Evolutionary conservation across 2,113 vertebrate species (phyloP).

Genomic region (Silurus meridionalis): DNA sequence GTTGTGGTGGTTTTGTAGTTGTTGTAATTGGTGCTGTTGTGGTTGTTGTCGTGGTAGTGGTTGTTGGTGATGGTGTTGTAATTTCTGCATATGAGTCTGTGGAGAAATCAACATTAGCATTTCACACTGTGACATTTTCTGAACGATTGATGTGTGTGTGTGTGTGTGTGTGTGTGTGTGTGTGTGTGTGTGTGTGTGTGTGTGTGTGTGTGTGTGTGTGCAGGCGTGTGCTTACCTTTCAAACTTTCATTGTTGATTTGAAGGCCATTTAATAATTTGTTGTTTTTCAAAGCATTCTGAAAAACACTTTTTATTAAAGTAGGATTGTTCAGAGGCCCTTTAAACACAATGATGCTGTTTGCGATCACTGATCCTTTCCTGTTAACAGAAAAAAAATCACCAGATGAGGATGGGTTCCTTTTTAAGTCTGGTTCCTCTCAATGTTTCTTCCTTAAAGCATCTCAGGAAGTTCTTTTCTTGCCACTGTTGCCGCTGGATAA

Average conservation of each 20-base stretch:
- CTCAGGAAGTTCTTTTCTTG: no score
- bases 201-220: background rate
- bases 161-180: background rate
- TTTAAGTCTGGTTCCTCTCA: no score
- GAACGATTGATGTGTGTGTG: background rate
- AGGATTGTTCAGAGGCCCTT: accelerated
- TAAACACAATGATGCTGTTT: conserved; percentile 48
- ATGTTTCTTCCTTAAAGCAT: no score
- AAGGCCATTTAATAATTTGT: conserved; percentile 1
- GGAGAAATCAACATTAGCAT: background rate
- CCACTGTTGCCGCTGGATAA: no score
- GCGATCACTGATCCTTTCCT: conserved; percentile 61
- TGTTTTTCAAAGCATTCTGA: accelerated
- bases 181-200: background rate
- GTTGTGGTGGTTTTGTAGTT: background rate
- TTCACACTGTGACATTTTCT: background rate
- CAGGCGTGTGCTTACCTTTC: conserved; percentile 36
- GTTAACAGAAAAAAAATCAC: conserved; percentile 1
- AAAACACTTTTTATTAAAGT: background rate
- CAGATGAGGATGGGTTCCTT: no score
- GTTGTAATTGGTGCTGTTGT: background rate
- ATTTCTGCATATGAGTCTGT: background rate
- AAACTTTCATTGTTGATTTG: conserved; percentile 36
- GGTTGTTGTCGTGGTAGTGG: background rate
- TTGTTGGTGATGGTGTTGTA: background rate